Evolutionary conservation across 2,888 invertebrate genomes (phyloP).

Genomic region (Acanthopleura granulata): DNA sequence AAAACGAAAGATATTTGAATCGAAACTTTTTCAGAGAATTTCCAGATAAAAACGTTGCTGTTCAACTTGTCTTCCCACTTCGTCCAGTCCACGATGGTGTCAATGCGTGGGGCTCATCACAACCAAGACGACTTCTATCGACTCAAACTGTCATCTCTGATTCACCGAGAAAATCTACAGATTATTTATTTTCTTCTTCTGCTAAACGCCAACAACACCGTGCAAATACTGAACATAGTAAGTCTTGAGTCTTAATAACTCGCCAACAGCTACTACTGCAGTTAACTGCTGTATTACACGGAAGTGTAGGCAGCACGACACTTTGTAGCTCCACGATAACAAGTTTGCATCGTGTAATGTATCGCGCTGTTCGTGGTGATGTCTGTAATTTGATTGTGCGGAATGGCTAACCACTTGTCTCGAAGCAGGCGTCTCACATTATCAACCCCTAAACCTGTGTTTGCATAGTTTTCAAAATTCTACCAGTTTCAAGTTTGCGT

Average conservation of each 20-base stretch:
- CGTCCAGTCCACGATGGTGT: neutral
- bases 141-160: neutral
- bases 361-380: too few relatives aligned
- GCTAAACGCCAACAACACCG: neutral
- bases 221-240: neutral
- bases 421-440: too few relatives aligned
- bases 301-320: neutral
- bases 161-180: neutral
- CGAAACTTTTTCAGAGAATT: neutral
- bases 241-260: neutral
- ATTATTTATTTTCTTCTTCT: neutral
- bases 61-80: conserved; percentile 9
- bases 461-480: too few relatives aligned
- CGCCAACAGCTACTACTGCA: too few relatives aligned
- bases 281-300: neutral
- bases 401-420: too few relatives aligned
- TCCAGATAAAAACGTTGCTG: neutral
- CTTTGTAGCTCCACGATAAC: too few relatives aligned
- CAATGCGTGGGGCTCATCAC: neutral
- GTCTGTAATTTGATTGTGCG: too few relatives aligned
- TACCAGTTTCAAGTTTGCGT: too few relatives aligned
- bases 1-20: neutral
- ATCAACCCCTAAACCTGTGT: too few relatives aligned
- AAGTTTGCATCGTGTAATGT: too few relatives aligned
- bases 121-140: neutral